Evolutionary conservation across 2,888 invertebrate genomes (phyloP).

Genomic region (Acleris cristana): DNA sequence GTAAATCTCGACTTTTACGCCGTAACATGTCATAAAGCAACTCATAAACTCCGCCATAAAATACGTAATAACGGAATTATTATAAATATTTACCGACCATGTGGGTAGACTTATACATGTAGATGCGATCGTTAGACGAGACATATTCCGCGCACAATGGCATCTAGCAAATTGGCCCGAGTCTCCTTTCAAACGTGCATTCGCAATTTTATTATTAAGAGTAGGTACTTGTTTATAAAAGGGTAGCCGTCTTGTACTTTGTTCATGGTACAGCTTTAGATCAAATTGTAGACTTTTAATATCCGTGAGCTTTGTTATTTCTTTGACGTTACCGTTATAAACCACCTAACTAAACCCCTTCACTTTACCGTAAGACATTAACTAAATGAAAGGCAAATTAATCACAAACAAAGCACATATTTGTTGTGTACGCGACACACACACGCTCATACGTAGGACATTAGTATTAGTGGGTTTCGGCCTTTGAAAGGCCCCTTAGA

Average conservation of each 20-base stretch:
- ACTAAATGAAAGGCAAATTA: constrained; percentile 30
- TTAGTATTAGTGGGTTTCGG: constrained; percentile 83
- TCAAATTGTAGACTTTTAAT: too few species aligned
- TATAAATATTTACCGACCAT: constrained; percentile 71
- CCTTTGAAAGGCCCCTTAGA: constrained; percentile 80
- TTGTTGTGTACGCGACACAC: constrained; percentile 32
- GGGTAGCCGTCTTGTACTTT: constrained; percentile 5
- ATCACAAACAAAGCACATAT: constrained; percentile 37
- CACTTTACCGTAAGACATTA: constrained; percentile 26
- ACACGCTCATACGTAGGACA: constrained; percentile 65
- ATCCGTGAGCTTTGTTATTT: background rate
- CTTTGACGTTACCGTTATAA: background rate
- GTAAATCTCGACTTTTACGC: constrained; percentile 79
- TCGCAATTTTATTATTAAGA: constrained; percentile 35
- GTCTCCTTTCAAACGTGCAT: constrained; percentile 36
- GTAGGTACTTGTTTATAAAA: constrained; percentile 32
- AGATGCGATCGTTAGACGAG: constrained; percentile 35
- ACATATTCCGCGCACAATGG: constrained; percentile 33
- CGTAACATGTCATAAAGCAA: constrained; percentile 76
- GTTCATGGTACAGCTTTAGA: too few species aligned
- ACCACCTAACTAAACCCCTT: background rate
- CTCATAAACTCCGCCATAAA: constrained; percentile 73
- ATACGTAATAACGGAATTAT: constrained; percentile 68
- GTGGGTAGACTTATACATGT: constrained; percentile 45
- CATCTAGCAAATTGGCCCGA: constrained; percentile 32